Evolutionary conservation across 2,113 vertebrate species (phyloP).

Genomic region (Acanthochromis polyacanthus): DNA sequence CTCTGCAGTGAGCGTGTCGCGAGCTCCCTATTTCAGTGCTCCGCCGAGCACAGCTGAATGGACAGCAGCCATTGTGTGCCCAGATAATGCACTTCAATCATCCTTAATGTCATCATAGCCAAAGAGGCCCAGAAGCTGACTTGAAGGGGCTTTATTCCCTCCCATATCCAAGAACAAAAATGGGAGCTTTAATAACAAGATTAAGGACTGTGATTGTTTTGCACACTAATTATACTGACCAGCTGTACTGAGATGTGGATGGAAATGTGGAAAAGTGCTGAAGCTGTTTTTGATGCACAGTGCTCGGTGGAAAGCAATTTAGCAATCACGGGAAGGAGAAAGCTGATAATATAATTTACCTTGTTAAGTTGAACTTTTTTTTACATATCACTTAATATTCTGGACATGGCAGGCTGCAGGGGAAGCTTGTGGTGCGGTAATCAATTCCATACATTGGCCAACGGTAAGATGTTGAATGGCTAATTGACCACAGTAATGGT

Average conservation of each 20-base stretch:
- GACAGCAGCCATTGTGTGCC: constrained; percentile 80
- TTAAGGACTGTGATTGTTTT: constrained; percentile 45
- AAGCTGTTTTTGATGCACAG: constrained; percentile 29
- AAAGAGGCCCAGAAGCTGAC: constrained; percentile 58
- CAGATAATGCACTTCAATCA: constrained; percentile 84
- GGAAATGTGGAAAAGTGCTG: constrained; percentile 6
- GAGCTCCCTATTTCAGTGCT: constrained; percentile 60
- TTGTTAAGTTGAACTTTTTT: constrained; percentile 41
- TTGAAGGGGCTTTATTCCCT: constrained; percentile 45
- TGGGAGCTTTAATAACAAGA: constrained; percentile 47
- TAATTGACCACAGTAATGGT: constrained; percentile 86
- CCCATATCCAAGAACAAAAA: constrained; percentile 48
- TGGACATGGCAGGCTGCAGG: constrained; percentile 62
- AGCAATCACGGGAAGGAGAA: constrained; percentile 48
- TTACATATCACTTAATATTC: constrained; percentile 74
- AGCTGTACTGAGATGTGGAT: constrained; percentile 8
- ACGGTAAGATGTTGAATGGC: constrained; percentile 75
- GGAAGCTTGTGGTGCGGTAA: constrained; percentile 70
- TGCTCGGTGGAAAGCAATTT: constrained; percentile 41
- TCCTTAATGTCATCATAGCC: constrained; percentile 79
- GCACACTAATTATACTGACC: constrained; percentile 41
- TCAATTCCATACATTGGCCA: constrained; percentile 80
- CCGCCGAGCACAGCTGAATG: constrained; percentile 69
- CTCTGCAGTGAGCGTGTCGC: constrained; percentile 57
- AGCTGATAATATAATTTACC: constrained; percentile 47